phyloP scores from a whole-genome alignment of 2,113 vertebrate genomes.

The Melanostigma gelatinosum region DNA sequence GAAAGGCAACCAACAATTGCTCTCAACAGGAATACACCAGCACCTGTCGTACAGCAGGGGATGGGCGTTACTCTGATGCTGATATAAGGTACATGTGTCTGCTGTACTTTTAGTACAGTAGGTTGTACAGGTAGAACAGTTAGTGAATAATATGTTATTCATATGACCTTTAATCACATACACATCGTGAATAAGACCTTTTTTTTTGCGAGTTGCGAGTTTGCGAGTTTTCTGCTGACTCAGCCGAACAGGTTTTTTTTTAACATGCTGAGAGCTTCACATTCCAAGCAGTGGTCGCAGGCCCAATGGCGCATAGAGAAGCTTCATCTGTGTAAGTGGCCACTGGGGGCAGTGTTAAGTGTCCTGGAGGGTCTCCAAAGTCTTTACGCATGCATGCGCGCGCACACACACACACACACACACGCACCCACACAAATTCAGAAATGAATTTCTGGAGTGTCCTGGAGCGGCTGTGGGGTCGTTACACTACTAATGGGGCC shows the following conservation, averaged over 20 bases:
- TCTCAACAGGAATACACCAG: not conserved
- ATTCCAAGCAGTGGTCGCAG: conserved; percentile 41
- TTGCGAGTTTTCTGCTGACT: conserved; percentile 36
- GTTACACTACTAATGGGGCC: conserved; percentile 85
- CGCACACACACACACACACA: not conserved
- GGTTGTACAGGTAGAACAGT: not conserved
- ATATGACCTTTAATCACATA: not conserved
- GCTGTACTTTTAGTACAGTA: not conserved
- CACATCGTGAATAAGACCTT: not conserved
- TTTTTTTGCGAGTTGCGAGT: not conserved
- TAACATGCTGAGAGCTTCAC: conserved; percentile 10
- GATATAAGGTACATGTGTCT: not conserved
- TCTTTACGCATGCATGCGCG: conserved; percentile 41
- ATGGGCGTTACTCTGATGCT: not conserved
- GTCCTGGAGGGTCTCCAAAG: conserved; percentile 68
- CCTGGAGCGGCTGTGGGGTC: conserved; percentile 79
- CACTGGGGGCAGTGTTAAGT: conserved; percentile 71
- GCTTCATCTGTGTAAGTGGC: conserved; percentile 64
- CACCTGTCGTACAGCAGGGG: not conserved
- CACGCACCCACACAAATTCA: conserved; percentile 15
- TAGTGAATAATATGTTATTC: not conserved
- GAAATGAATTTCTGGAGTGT: conserved; percentile 48
- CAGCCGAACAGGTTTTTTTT: not conserved
- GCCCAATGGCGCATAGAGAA: conserved; percentile 65
- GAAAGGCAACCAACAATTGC: not conserved